Base-by-base conservation (phyloP, 2,113 vertebrate species). In the Leptosomus discolor region DNA sequence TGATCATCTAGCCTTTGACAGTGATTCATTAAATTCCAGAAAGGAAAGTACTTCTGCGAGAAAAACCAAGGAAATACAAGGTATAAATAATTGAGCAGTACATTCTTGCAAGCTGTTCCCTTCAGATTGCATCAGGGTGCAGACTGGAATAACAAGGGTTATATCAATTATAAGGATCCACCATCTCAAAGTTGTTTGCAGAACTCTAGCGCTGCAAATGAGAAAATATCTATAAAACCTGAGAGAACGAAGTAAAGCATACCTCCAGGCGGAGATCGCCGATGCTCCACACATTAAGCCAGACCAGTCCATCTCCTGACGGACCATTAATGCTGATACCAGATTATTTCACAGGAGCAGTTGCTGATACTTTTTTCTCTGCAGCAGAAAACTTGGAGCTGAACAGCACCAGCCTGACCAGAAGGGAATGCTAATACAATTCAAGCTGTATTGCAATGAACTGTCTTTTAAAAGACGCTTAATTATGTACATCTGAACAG, bases 271-370 rank as follows among this genome's bases (percentile, higher is more conserved):
- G 70, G 23, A 54, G 21, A 5, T 9, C 10, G 17, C 11, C 1
- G 1, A 12, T 19, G 37, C 51, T 78, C 37, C 48, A 7, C 12
- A 12, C 22, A 2, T 6, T 7, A 43, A 43, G 4, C 46, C 86
- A 48, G 23, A 9, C 6, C 39, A 9, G 32, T 2, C 22, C 2
- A 0, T 26, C 67, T 37, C 60, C 43, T 3, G 2, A 19, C 2
- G 1, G 13, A 37, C 9, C 9, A 0, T 1, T n/a, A 57, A 23
- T 2, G 9, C 41, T 2, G 23, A 61, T 20, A 53, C 8, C 46
- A 22, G 14, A 29, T 50, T 20, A 32, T 34, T 71, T 50, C 83
- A 27, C 57, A 29, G 45, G 14, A 88, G 9, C 43, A 57, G 43
- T 3, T 50, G 39, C 79, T 16, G 51, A 8, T 36, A 11, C 8